These are phyloP conservation scores for Saturnia pavonia DNA, from an alignment of 2,888 invertebrate genomes.

Conservation along the genomic window DNA sequence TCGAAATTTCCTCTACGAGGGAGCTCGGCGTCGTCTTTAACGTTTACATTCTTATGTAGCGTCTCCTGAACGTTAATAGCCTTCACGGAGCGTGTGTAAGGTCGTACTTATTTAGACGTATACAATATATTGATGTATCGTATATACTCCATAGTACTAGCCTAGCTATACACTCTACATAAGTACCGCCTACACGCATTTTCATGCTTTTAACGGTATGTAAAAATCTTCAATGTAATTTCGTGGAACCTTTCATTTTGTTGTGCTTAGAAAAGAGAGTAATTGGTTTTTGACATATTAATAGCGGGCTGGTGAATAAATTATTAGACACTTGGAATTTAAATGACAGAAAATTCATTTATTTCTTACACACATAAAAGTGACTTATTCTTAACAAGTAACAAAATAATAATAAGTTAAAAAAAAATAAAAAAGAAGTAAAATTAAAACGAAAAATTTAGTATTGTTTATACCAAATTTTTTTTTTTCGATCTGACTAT, in stretches of 20 bases:
- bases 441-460: too few species aligned
- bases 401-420: too few species aligned
- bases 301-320: conserved; percentile 57
- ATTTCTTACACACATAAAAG: too few species aligned
- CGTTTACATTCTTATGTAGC: conserved; percentile 82
- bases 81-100: conserved; percentile 62
- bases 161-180: conserved; percentile 26
- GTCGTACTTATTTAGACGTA: conserved; percentile 38
- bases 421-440: too few species aligned
- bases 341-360: background rate
- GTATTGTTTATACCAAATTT: too few species aligned
- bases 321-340: conserved; percentile 37
- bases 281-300: conserved; percentile 32
- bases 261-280: background rate
- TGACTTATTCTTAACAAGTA: too few species aligned
- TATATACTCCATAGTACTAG: conserved; percentile 18
- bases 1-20: conserved; percentile 79
- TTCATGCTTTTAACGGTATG: conserved; percentile 70
- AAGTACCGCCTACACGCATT: conserved; percentile 49
- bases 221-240: conserved; percentile 68
- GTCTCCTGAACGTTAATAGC: conserved; percentile 79
- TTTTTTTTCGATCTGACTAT: too few species aligned
- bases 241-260: conserved; percentile 67
- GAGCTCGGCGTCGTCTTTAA: conserved; percentile 76
- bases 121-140: conserved; percentile 29